Evolutionary conservation across 2,113 vertebrate species (phyloP).

Genomic region (Cynocephalus volans): DNA sequence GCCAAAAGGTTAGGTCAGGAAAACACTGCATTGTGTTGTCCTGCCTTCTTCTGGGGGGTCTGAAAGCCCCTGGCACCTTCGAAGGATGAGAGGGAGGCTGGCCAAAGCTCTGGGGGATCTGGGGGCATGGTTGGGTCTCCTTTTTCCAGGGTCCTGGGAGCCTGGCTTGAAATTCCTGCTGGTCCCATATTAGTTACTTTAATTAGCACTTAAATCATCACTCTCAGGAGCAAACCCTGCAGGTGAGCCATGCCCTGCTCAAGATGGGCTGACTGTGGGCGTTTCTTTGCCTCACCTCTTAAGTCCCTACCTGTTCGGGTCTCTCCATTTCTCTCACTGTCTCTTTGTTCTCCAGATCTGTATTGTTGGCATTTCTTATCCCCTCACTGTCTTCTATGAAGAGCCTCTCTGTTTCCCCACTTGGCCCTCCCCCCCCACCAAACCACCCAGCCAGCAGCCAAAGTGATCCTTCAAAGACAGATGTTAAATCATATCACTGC

Average conservation of each 20-base stretch:
- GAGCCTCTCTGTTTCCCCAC: not conserved
- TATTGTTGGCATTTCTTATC: too few relatives aligned
- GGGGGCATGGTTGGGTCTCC: not conserved
- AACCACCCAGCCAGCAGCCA: too few relatives aligned
- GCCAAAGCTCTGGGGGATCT: not conserved
- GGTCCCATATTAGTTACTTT: not conserved
- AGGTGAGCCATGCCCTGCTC: not conserved
- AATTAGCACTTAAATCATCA: fast-evolving
- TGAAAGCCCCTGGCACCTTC: not conserved
- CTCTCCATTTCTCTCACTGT: not conserved
- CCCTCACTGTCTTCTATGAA: not conserved
- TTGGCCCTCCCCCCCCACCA: not conserved
- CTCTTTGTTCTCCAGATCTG: not conserved
- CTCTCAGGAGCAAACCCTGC: not conserved
- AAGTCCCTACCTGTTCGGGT: not conserved
- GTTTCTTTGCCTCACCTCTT: not conserved
- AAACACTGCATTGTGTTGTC: not conserved
- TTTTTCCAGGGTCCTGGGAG: not conserved
- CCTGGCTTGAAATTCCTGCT: not conserved
- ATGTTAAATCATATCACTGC: too few relatives aligned
- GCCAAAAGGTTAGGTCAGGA: too few relatives aligned
- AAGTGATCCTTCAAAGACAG: too few relatives aligned
- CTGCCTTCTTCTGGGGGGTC: not conserved
- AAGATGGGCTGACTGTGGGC: not conserved
- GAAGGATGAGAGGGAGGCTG: not conserved